Evolutionary conservation across 2,113 vertebrate species (phyloP).

Genomic region (Physeter macrocephalus): DNA sequence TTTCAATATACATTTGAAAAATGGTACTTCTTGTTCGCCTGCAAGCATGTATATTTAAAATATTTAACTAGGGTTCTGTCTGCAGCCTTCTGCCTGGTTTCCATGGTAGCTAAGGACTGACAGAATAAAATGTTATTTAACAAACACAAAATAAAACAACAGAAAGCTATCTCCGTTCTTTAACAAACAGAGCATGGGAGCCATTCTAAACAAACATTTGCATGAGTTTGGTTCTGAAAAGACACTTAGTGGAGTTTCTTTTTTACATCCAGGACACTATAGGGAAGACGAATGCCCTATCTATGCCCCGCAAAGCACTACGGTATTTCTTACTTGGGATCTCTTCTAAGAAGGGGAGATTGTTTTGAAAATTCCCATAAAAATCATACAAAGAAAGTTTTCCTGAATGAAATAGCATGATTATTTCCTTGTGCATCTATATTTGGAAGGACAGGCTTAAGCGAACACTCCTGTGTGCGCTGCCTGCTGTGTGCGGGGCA

Average conservation of each 20-base stretch:
- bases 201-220: conserved; percentile 20
- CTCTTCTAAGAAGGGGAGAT: conserved; percentile 34
- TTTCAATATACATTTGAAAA: conserved; percentile 48
- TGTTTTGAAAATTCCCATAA: conserved; percentile 35
- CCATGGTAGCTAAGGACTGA: conserved; percentile 79
- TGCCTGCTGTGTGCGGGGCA: background rate
- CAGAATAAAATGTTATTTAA: conserved; percentile 70
- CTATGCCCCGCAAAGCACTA: background rate
- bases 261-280: background rate
- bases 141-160: conserved; percentile 76
- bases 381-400: conserved; percentile 5
- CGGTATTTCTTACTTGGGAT: background rate
- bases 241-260: background rate
- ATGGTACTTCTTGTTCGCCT: conserved; percentile 14
- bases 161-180: conserved; percentile 56
- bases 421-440: background rate
- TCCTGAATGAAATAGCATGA: conserved; percentile 31
- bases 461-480: conserved; percentile 59
- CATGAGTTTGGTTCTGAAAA: conserved; percentile 51
- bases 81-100: conserved; percentile 73
- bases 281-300: background rate
- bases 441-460: conserved; percentile 37
- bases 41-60: conserved; percentile 69
- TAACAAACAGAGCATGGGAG: conserved; percentile 52
- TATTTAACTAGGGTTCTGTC: conserved; percentile 62